These are phyloP conservation scores for Drosophila atroscutellata DNA, from an alignment of 2,888 invertebrate species.

Conservation along the genomic window DNA sequence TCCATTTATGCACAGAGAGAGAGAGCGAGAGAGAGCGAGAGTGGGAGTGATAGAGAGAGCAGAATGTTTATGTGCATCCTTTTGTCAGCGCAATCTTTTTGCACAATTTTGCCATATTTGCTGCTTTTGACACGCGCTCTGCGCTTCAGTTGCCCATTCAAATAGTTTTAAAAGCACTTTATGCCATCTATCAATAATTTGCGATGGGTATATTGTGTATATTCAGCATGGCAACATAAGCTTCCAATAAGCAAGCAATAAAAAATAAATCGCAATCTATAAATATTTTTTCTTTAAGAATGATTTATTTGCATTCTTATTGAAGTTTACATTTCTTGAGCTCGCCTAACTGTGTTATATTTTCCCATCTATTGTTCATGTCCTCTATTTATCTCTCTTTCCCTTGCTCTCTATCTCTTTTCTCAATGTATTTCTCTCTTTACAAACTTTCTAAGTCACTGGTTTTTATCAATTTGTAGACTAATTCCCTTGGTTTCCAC, in stretches of 20 bases:
- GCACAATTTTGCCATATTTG: conserved; percentile 62
- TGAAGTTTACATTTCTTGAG: not conserved
- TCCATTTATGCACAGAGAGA: conserved; percentile 1
- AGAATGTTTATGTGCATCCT: conserved; percentile 24
- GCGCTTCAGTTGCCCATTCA: conserved; percentile 29
- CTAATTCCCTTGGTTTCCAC: not conserved
- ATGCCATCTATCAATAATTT: conserved; percentile 8
- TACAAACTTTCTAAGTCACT: not conserved
- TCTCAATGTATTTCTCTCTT: not conserved
- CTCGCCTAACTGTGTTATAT: not conserved
- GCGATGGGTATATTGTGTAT: conserved; percentile 19
- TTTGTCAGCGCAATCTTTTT: conserved; percentile 49
- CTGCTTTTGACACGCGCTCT: conserved; percentile 70
- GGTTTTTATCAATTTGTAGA: not conserved
- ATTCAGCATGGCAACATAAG: not conserved
- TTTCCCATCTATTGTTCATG: not conserved
- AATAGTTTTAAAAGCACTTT: conserved; percentile 39
- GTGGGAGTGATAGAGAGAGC: not conserved
- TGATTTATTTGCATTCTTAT: not conserved
- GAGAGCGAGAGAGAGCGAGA: not conserved
- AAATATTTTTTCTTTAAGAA: not conserved
- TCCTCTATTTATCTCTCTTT: not conserved
- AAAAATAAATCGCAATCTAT: not conserved
- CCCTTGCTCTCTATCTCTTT: not conserved
- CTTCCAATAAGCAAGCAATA: not conserved